Evolutionary conservation across 2,888 invertebrate genomes (phyloP).

Genomic region (Epirrhoe alternata): DNA sequence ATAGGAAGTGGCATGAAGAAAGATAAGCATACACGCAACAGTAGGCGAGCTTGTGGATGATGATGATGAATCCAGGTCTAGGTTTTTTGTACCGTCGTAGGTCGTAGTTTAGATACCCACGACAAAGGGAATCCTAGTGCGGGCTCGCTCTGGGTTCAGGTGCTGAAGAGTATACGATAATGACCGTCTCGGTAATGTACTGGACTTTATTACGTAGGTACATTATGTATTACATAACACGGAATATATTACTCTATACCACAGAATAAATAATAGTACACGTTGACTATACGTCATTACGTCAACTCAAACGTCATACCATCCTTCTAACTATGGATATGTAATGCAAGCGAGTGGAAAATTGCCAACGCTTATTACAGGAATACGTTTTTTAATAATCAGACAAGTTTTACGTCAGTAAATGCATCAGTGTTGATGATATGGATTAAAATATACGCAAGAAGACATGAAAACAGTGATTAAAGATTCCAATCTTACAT

Average conservation of each 20-base stretch:
- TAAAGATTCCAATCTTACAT: too few relatives aligned
- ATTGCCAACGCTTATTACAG: conserved; percentile 3
- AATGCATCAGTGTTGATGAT: neutral
- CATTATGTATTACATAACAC: conserved; percentile 2
- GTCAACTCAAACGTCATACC: neutral
- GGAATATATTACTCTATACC: neutral
- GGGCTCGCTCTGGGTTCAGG: too few relatives aligned
- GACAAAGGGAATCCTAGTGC: too few relatives aligned
- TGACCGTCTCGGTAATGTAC: neutral
- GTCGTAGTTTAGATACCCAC: too few relatives aligned
- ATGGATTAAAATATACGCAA: neutral
- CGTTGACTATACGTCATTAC: neutral
- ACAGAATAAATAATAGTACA: too few relatives aligned
- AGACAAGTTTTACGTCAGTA: neutral
- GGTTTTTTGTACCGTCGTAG: too few relatives aligned
- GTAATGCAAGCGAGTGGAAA: conserved; percentile 6
- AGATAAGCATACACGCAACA: too few relatives aligned
- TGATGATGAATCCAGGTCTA: too few relatives aligned
- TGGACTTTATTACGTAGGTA: neutral
- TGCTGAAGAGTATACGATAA: neutral
- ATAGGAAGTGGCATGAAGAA: too few relatives aligned
- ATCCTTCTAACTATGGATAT: neutral
- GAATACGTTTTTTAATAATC: neutral
- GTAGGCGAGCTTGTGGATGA: too few relatives aligned
- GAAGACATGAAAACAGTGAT: too few relatives aligned